These are phyloP conservation scores for Formica selysi DNA, from an alignment of 1,140 invertebrate genomes.

Conservation along the genomic window DNA sequence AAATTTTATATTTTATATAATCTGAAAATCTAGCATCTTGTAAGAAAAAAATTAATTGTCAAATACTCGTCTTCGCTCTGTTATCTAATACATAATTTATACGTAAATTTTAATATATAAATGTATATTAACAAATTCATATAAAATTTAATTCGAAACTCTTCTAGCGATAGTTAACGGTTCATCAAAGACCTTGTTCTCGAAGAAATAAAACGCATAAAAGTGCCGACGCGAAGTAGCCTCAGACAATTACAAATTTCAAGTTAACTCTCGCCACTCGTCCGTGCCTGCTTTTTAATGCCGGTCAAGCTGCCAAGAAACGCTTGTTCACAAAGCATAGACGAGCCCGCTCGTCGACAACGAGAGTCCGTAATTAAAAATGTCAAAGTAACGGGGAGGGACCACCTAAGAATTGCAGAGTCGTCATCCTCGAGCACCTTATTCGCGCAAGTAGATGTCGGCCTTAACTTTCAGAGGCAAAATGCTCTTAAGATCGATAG, in stretches of 20 bases:
- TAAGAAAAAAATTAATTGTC: background rate
- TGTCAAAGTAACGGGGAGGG: slow-evolving; percentile 69
- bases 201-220: slow-evolving; percentile 37
- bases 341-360: slow-evolving; percentile 69
- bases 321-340: slow-evolving; percentile 69
- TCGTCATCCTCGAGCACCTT: slow-evolving; percentile 54
- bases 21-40: background rate
- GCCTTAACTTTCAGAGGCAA: slow-evolving; percentile 37
- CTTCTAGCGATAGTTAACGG: background rate
- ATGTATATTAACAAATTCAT: background rate
- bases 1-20: background rate
- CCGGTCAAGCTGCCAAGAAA: slow-evolving; percentile 67
- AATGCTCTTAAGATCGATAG: slow-evolving; percentile 50
- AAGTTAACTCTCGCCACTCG: slow-evolving; percentile 57
- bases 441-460: slow-evolving; percentile 54
- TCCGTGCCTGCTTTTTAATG: slow-evolving; percentile 69
- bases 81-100: background rate
- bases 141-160: too few relatives aligned
- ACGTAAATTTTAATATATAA: background rate
- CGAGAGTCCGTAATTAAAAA: slow-evolving; percentile 77
- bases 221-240: background rate
- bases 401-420: slow-evolving; percentile 63
- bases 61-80: background rate
- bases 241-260: slow-evolving; percentile 71
- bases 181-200: slow-evolving; percentile 9